Percentiles rank a stretch among this genome's conserved stretches.
Evolutionary conservation across 1,140 invertebrate genomes (phyloP).

Genomic region (Harlomillsia oculata): DNA sequence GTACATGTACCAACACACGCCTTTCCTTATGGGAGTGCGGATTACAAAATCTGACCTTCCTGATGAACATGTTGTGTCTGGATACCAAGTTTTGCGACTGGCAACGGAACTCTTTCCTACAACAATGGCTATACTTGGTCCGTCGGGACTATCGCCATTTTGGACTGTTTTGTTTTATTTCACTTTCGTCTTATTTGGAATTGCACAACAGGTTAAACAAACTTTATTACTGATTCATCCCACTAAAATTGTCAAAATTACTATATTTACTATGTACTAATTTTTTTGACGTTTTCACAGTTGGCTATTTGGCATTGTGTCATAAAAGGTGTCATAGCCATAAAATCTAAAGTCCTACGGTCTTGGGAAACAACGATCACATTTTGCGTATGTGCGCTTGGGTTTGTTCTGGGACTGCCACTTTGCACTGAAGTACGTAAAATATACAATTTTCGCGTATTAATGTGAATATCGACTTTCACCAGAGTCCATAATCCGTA

Average conservation of each 20-base stretch:
- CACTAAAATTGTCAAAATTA: no score
- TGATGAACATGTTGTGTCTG: constrained; percentile 5
- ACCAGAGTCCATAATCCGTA: background rate
- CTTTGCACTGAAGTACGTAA: constrained; percentile 72
- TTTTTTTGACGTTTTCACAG: constrained; percentile 45
- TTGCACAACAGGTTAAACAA: constrained; percentile 60
- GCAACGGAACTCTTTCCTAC: constrained; percentile 69
- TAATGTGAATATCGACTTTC: background rate
- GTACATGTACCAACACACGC: constrained; percentile 57
- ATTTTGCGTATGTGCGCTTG: constrained; percentile 71
- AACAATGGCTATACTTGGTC: constrained; percentile 59
- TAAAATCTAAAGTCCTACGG: constrained; percentile 58
- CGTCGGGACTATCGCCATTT: constrained; percentile 59
- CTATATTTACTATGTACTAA: no score
- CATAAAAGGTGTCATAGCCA: constrained; percentile 65
- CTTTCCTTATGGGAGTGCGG: constrained; percentile 59
- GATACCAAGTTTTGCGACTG: constrained; percentile 50
- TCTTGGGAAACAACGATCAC: constrained; percentile 76
- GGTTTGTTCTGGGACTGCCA: constrained; percentile 71
- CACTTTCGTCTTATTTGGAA: constrained; percentile 70
- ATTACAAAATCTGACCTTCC: constrained; percentile 50
- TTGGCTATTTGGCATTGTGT: constrained; percentile 69
- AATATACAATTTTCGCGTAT: background rate
- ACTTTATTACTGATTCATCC: no score
- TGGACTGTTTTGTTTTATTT: constrained; percentile 82